phyloP scores from a whole-genome alignment of 2,113 vertebrate genomes.

The Athene noctua region DNA sequence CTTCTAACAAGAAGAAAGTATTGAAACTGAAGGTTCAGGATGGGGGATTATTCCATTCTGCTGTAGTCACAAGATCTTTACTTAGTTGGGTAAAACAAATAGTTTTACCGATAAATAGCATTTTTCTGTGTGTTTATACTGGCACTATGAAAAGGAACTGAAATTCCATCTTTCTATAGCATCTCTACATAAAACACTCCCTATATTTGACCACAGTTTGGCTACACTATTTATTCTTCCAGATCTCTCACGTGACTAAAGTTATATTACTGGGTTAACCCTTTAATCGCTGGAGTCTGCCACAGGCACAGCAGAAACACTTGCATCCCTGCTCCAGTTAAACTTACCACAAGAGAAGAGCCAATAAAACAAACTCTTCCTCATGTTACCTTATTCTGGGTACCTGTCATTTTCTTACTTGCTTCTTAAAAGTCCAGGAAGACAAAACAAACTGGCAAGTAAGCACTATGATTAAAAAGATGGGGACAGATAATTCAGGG shows the following conservation, averaged over 20 bases:
- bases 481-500: neutral
- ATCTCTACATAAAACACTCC: slow-evolving; percentile 3
- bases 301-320: neutral
- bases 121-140: slow-evolving; percentile 16
- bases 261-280: neutral
- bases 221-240: slow-evolving; percentile 10
- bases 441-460: neutral
- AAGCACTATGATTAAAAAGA: neutral
- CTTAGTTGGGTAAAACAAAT: neutral
- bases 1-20: neutral
- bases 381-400: neutral
- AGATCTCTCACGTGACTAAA: neutral
- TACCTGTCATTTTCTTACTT: neutral
- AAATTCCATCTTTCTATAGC: slow-evolving; percentile 24
- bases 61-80: neutral
- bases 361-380: neutral
- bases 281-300: neutral
- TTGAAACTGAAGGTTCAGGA: neutral
- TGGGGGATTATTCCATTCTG: neutral
- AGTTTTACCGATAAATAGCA: neutral
- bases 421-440: neutral
- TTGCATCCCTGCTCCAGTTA: neutral
- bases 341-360: neutral
- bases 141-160: neutral
- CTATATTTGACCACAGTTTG: slow-evolving; percentile 8